Base-by-base conservation (phyloP, 2,888 invertebrate genomes). In the Macaria notata region DNA sequence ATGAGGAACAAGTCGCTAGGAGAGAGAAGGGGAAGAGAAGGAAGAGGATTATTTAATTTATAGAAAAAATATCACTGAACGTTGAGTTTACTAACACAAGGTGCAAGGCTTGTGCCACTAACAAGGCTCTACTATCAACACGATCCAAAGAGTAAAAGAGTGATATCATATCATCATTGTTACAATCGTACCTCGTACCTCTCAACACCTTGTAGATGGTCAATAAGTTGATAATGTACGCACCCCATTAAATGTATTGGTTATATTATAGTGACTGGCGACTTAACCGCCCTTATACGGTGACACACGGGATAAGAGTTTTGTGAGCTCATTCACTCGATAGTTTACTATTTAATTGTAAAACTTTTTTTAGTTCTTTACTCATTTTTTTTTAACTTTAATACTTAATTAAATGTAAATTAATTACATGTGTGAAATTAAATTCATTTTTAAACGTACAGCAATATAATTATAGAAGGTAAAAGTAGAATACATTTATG, bases 201-300 rank as follows among this genome's bases (percentile, higher is more conserved):
- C 69, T 70, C 80, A 79, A 79, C 89, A 90, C 89, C 89, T 89
- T 89, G 86, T 81, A 78, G 73, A 84, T 68, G 75, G 87, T 88
- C 87, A 88, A 87, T 87, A 88, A 78, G 75, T 69, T 43, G 79
- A 88, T 88, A 84, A 83, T 83, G 76, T 76, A 73, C 68, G 73
- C 67, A 75, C 83, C 84, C 86, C 71, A 85, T 84, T 84, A 81
- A 68, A 74, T 69, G 70, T 76, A 81, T 76, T 78, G 66, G 19
- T 19, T 66, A 48, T 78, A 82, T 81, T 84, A 80, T 81, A 82
- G 79, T 85, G 83, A 86, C 87, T 86, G 75, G 84, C 76, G 79
- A 84, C 80, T 83, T 65, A 64, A 76, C 81, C 76, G 78, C 86
- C 86, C 87, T 84, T 84, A 84, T 62, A 61, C 19, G 61, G 64